These are phyloP conservation scores for Rhorus exstirpatorius DNA, from an alignment of 2,888 invertebrate species.

Conservation along the genomic window DNA sequence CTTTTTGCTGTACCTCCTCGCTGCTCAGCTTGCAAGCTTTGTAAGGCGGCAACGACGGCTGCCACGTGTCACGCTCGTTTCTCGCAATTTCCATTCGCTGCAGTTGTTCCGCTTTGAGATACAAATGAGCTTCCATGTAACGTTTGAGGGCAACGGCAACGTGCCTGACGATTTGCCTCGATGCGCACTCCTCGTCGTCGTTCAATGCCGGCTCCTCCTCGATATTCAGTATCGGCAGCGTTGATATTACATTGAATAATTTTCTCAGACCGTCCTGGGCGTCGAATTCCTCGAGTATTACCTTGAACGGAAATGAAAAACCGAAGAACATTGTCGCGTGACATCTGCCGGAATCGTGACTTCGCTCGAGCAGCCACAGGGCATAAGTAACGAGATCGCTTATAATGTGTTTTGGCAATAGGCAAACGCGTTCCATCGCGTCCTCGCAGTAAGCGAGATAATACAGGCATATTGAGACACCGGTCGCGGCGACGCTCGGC, in stretches of 20 bases:
- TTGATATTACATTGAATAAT: slow-evolving; percentile 97
- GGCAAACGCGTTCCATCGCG: slow-evolving; percentile 98
- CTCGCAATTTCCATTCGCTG: slow-evolving; percentile 88
- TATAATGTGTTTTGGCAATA: slow-evolving; percentile 92
- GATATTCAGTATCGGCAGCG: slow-evolving; percentile 93
- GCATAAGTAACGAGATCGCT: slow-evolving; percentile 95
- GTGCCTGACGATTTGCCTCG: slow-evolving; percentile 95
- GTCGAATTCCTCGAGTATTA: slow-evolving; percentile 98
- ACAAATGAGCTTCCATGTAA: slow-evolving; percentile 96
- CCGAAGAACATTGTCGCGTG: slow-evolving; percentile 99
- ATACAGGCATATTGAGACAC: slow-evolving; percentile 98
- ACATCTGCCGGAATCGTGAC: slow-evolving; percentile 98
- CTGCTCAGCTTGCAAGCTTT: slow-evolving; percentile 88
- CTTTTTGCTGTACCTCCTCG: slow-evolving; percentile 95
- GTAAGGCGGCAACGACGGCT: slow-evolving; percentile 85
- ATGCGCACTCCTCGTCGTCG: slow-evolving; percentile 96
- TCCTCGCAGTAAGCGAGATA: slow-evolving; percentile 99
- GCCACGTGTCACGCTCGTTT: slow-evolving; percentile 82
- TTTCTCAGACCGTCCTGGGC: slow-evolving; percentile 97
- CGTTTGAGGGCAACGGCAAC: slow-evolving; percentile 95
- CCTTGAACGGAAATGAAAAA: slow-evolving; percentile 96
- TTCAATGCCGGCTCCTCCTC: slow-evolving; percentile 88
- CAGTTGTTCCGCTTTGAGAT: slow-evolving; percentile 91
- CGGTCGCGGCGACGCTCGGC: slow-evolving; percentile 98
- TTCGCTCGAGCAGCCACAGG: slow-evolving; percentile 97